Evolutionary conservation across 2,888 invertebrate genomes (phyloP).

Genomic region (Acanthosepion pharaonis): DNA sequence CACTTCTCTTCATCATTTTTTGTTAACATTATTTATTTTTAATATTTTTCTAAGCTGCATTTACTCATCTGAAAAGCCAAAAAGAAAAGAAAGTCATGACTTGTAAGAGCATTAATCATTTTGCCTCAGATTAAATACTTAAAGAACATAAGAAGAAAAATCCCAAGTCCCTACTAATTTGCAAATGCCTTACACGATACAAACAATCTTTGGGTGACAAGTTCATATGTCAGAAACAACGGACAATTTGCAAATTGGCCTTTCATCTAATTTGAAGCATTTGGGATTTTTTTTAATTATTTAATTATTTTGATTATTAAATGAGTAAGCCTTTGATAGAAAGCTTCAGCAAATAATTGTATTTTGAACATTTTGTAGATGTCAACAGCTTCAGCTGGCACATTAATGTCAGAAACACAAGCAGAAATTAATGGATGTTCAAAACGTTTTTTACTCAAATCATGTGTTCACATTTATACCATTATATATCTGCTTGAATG

Average conservation of each 20-base stretch:
- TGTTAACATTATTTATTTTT: not conserved
- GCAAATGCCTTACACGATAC: not conserved
- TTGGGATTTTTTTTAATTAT: not conserved
- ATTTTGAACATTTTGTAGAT: not conserved
- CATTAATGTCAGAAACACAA: not conserved
- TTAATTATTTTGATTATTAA: not conserved
- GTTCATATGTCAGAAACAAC: constrained; percentile 33
- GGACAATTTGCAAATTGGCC: constrained; percentile 1
- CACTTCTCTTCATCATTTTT: not conserved
- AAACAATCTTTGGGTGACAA: constrained; percentile 20
- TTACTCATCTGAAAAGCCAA: not conserved
- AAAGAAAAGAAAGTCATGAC: not conserved
- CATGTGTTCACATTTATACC: not conserved
- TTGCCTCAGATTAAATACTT: not conserved
- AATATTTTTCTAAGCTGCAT: not conserved
- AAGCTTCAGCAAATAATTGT: not conserved
- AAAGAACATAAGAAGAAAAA: constrained; percentile 13
- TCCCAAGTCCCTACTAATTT: not conserved
- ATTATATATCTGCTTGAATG: not conserved
- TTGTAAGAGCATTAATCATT: not conserved
- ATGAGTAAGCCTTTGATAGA: not conserved
- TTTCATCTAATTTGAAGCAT: not conserved
- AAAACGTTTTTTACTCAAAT: not conserved
- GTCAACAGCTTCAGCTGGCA: not conserved
- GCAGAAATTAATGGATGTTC: not conserved